Conservation (phyloP, 2,888 invertebrate species). For the Papilio demoleus region DNA sequence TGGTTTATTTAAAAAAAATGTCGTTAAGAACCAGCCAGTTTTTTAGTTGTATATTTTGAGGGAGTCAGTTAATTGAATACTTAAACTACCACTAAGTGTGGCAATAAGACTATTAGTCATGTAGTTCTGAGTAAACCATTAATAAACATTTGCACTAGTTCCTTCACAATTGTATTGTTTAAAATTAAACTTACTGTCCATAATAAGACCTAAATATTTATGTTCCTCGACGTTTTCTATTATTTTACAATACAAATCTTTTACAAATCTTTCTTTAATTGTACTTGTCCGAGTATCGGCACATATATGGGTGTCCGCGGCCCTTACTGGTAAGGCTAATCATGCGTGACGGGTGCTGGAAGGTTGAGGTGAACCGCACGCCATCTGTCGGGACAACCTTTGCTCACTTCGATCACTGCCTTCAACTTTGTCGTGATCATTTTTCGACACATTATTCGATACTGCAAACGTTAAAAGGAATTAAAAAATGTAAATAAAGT, state of each 20-base stretch:
- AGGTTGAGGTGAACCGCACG: constrained; percentile 66
- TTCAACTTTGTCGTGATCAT: constrained; percentile 6
- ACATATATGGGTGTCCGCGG: constrained; percentile 42
- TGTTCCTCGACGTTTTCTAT: too few species aligned
- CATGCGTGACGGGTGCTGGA: constrained; percentile 50
- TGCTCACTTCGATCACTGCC: constrained; percentile 1
- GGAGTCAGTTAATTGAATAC: too few species aligned
- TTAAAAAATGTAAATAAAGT: too few species aligned
- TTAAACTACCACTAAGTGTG: too few species aligned
- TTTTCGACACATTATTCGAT: too few species aligned
- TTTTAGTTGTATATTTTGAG: too few species aligned
- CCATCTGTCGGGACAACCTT: constrained; percentile 61
- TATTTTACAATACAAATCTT: too few species aligned
- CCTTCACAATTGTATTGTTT: constrained; percentile 13
- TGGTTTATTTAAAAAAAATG: neutral
- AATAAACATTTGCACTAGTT: constrained; percentile 28
- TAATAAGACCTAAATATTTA: too few species aligned
- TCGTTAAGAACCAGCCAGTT: too few species aligned
- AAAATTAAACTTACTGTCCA: too few species aligned
- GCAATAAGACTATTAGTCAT: neutral
- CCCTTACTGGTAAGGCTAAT: constrained; percentile 49
- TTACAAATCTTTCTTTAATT: constrained; percentile 5
- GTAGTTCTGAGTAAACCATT: neutral
- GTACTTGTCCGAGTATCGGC: constrained; percentile 8
- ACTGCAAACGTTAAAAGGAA: too few species aligned